These are phyloP conservation scores for Sebastes baramenuke DNA, from an alignment of 2,797 vertebrate species.

Conservation along the genomic window DNA sequence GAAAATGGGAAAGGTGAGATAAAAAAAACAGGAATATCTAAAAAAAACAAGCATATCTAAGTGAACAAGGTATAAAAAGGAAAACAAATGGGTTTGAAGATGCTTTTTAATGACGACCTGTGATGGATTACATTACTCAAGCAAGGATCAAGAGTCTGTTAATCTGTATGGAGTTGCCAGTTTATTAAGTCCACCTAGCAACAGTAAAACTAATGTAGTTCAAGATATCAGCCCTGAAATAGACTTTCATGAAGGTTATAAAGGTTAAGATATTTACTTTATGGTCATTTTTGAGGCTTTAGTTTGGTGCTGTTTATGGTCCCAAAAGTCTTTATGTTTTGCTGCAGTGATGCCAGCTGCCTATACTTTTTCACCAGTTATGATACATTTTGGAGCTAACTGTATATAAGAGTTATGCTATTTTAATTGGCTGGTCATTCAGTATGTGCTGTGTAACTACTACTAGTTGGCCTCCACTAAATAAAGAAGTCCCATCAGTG, in stretches of 20 bases:
- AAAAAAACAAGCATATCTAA: not conserved
- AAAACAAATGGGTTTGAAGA: too few species aligned
- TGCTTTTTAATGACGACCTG: too few species aligned
- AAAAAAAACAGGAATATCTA: not conserved
- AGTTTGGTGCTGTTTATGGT: not conserved
- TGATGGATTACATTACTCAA: too few species aligned
- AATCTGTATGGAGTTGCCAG: too few species aligned
- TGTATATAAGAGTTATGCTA: not conserved
- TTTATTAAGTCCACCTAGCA: not conserved
- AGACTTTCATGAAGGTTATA: too few species aligned
- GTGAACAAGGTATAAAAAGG: not conserved
- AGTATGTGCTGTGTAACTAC: too few species aligned
- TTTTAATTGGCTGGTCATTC: not conserved
- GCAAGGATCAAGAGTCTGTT: too few species aligned
- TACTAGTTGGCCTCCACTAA: not conserved
- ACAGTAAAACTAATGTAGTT: too few species aligned
- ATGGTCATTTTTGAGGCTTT: not conserved
- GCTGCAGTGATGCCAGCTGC: not conserved
- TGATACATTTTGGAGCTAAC: too few species aligned
- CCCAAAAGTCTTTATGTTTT: not conserved
- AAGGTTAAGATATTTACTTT: too few species aligned
- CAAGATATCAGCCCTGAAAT: too few species aligned
- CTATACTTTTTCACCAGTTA: not conserved
- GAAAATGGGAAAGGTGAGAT: not conserved
- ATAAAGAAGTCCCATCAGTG: not conserved